phyloP scores from a whole-genome alignment of 2,113 vertebrate genomes.

The Protobothrops flavoviridis region DNA sequence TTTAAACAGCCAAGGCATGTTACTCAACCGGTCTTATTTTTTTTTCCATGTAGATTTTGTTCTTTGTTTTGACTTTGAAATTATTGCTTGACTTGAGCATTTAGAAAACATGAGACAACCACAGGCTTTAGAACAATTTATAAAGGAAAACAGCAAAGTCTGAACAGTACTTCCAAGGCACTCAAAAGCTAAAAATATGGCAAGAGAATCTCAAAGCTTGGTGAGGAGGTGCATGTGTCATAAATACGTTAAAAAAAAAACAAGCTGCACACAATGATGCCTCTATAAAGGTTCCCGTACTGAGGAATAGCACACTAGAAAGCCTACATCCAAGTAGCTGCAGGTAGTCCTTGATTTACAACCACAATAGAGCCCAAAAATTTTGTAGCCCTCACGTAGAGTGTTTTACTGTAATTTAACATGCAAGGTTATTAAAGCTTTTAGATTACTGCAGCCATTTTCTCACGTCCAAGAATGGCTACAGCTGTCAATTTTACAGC shows the following conservation, averaged over 20 bases:
- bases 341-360: neutral
- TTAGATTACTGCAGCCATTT: neutral
- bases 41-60: neutral
- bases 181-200: neutral
- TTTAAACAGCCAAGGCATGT: neutral
- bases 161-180: neutral
- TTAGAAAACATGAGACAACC: neutral
- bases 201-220: neutral
- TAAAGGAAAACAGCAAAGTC: neutral
- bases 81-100: neutral
- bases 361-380: neutral
- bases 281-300: neutral
- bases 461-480: neutral
- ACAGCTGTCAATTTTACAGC: neutral
- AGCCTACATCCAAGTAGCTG: neutral
- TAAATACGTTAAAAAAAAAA: neutral
- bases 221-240: neutral
- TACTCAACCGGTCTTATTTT: no score
- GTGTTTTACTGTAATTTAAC: neutral
- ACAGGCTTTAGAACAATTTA: neutral
- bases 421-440: neutral
- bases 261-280: neutral
- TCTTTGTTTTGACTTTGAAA: neutral
- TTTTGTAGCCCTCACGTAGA: neutral
- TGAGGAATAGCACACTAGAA: neutral